phyloP scores from a whole-genome alignment of 2,113 vertebrate species.

The Nycticryphes semicollaris region DNA sequence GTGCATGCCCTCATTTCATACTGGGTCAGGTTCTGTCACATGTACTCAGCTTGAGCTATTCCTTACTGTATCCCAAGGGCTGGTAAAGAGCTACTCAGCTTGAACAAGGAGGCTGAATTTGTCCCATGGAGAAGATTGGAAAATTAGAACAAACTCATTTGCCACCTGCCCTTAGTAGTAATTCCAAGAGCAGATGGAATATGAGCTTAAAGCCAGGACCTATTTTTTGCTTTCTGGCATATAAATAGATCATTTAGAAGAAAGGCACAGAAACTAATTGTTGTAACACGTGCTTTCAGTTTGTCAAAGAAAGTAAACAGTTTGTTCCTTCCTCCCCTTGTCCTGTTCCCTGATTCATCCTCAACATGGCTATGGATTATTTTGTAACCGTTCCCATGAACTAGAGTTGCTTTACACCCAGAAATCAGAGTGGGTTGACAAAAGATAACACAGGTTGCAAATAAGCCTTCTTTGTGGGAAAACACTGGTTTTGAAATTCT shows the following conservation, averaged over 20 bases:
- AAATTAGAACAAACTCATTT: conserved; percentile 47
- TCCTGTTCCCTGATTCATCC: background rate
- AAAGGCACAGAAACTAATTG: background rate
- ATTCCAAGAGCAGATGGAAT: conserved; percentile 64
- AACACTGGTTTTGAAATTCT: conserved; percentile 55
- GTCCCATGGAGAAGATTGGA: conserved; percentile 37
- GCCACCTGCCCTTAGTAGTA: conserved; percentile 49
- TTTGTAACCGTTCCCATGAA: background rate
- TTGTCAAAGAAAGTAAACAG: background rate
- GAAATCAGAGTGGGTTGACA: background rate
- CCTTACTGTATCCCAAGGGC: background rate
- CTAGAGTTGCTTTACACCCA: background rate
- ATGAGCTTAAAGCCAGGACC: conserved; percentile 41
- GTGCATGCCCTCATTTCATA: background rate
- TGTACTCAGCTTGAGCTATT: background rate
- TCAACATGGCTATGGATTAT: background rate
- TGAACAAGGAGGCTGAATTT: conserved; percentile 23
- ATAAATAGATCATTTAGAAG: conserved; percentile 29
- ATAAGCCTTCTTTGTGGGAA: conserved; percentile 58
- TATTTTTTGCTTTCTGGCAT: background rate
- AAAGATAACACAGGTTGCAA: conserved; percentile 46
- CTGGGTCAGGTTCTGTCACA: background rate
- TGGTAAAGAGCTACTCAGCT: background rate
- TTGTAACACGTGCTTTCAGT: background rate
- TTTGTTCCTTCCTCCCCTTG: background rate